A percentile compares a stretch with the other conserved stretches of the same genome.
Evolutionary conservation across 2,888 invertebrate genomes (phyloP).

Genomic region (Temnothorax ravouxi): DNA sequence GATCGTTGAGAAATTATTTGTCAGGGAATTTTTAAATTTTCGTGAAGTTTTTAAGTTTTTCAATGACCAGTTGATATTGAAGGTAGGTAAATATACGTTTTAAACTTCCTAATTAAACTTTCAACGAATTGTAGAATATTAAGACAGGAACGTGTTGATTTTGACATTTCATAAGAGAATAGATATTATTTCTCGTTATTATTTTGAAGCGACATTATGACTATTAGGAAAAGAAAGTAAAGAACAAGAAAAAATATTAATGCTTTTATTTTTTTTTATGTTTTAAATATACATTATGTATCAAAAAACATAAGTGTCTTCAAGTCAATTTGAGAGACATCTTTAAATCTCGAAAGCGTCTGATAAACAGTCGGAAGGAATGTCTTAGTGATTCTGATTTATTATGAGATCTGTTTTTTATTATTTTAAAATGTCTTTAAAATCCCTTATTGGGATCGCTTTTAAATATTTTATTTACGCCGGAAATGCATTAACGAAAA

Average conservation of each 20-base stretch:
- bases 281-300: constrained; percentile 48
- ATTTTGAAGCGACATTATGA: too few relatives aligned
- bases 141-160: constrained; percentile 59
- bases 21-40: constrained; percentile 68
- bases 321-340: background rate
- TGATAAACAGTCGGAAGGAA: background rate
- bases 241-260: constrained; percentile 25
- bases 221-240: too few relatives aligned
- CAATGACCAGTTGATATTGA: constrained; percentile 36
- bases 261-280: constrained; percentile 57
- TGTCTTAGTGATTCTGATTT: background rate
- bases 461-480: background rate
- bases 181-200: background rate
- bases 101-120: constrained; percentile 73
- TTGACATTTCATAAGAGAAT: constrained; percentile 14
- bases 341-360: background rate
- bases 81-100: constrained; percentile 62
- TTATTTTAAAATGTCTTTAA: background rate
- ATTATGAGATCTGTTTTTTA: background rate
- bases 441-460: background rate
- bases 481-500: background rate
- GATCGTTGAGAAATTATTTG: constrained; percentile 39
- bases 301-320: background rate
- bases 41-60: constrained; percentile 51
- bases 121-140: constrained; percentile 62